Base-by-base conservation (phyloP, 1,140 invertebrate species). In the Drosophila nannoptera region DNA sequence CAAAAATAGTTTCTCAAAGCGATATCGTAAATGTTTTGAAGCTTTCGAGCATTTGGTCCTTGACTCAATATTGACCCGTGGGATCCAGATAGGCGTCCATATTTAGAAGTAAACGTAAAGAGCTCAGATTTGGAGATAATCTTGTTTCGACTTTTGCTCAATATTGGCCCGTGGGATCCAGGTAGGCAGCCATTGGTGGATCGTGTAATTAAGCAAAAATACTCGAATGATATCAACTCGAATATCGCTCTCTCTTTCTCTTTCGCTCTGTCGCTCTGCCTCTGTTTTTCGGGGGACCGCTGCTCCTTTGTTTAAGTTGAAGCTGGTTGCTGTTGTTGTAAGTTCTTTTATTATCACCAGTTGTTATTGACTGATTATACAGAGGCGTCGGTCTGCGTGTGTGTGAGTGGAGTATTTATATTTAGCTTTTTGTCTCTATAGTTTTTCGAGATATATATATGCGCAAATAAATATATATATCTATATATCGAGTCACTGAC, bases 91-190 rank as follows among this genome's bases (percentile, higher is more conserved):
- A 74, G 48, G 50, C 62, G 48, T 75, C 77, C 87, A 88, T 88
- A 31, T 12, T 42, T 29, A 22, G 22, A 2, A 22, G 22, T 22
- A 22, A 22, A 22, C 22, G 22, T 22, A 22, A 22, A 38, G 29
- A 40, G 35, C 36, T 62, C 3, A 2, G 22, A 22, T 22, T 22
- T 22, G 22, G 8, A 12, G 4, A 50, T 36, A 12, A 4, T 32
- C 4, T 36, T 5, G 9, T 8, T 12, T 14, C 12, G 14, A 38
- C 8, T 48, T 16, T 31, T 46, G 50, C 40, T 64, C 49, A 89
- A 62, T 89, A 89, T 65, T 89, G 88, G 58, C 88, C 88, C 70
- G 88, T 89, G 54, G 88, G 88, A 78, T 89, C 88, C 73, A 88
- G 69, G 62, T 81, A 75, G 48, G 52, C 58, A 61, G 78, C 77